Percentiles rank a stretch among this genome's conserved stretches.
Evolutionary conservation across 2,113 vertebrate genomes (phyloP).

Genomic region (Leucopsar rothschildi): DNA sequence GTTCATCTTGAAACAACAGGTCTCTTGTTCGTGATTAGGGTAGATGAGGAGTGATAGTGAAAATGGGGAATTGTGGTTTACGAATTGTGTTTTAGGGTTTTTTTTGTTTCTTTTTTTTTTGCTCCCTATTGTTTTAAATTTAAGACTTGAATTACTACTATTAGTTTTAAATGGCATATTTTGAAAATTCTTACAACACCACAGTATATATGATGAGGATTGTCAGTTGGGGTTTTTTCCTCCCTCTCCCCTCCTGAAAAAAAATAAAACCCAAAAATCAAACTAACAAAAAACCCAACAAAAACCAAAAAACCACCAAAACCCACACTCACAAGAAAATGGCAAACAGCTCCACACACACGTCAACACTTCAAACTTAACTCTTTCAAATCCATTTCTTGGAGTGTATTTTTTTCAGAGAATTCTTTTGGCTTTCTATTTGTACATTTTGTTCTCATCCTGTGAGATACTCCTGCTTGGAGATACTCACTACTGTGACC

Average conservation of each 20-base stretch:
- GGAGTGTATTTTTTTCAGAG: background rate
- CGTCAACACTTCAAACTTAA: background rate
- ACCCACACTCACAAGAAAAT: background rate
- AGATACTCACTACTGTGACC: background rate
- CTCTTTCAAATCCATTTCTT: background rate
- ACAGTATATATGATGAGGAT: background rate
- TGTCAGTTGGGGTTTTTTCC: background rate
- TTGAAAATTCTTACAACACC: background rate
- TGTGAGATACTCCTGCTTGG: background rate
- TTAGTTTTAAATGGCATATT: background rate
- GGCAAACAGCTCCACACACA: background rate
- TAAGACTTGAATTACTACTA: background rate
- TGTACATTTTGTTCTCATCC: background rate
- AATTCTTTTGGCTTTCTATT: background rate
- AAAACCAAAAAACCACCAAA: accelerated
- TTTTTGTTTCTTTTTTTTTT: too few species aligned
- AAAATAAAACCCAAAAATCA: background rate
- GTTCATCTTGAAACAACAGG: background rate
- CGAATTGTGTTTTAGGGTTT: accelerated
- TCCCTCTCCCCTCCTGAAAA: accelerated
- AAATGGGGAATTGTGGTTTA: background rate
- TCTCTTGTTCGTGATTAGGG: background rate
- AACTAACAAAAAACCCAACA: background rate
- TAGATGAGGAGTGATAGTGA: background rate
- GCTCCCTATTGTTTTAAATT: background rate